Evolutionary conservation across 1,140 invertebrate species (phyloP), one percentile per base, ranked within the genome.

Genomic region (Trachelipus rathkii): DNA sequence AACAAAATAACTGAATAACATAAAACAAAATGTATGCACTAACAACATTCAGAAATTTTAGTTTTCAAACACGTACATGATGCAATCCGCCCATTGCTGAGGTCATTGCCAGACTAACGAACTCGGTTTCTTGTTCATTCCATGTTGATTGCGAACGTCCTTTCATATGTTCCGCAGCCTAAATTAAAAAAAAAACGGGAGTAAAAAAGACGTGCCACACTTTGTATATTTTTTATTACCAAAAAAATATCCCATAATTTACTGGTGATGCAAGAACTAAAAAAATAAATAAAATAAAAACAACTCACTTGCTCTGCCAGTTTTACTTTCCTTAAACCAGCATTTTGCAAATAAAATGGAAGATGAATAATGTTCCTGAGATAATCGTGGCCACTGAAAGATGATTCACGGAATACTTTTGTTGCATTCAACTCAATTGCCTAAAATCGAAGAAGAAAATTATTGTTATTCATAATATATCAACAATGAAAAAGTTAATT

Each of bases 331-430:
- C 95, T 87, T 69, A 98, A 84, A 9, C 95, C 95, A 19, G 96
- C 96, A 86, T 97, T 98, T 88, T 99, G 97, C 15, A 99, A 88
- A 85, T 95, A 99, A 86, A 99, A 98, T 0, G 97, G 97, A 78
- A 99, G 86, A 84, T 98, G 97, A 1, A 99, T 95, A 87, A 99
- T 92, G 84, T 99, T 99, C 43, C 95, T 66, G 10, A 83, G 81
- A 72, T 83, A 83, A 70, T 81, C 80, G 96, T 96, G 86, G 84
- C 89, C 75, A 50, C 85, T 84, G 46, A 87, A 84, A 79, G 95
- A 95, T 43, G 92, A 94, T 83, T 96, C 93, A 13, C 89, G 92
- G 78, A 95, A 92, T 7, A 95, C 88, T 53, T 92, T 88, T 53
- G 92, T 88, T 81, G 94, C 93, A 84, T 97, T 96, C 50, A 93